These are phyloP conservation scores for Cepphus grylle DNA, from an alignment of 2,113 vertebrate species.

Conservation along the genomic window DNA sequence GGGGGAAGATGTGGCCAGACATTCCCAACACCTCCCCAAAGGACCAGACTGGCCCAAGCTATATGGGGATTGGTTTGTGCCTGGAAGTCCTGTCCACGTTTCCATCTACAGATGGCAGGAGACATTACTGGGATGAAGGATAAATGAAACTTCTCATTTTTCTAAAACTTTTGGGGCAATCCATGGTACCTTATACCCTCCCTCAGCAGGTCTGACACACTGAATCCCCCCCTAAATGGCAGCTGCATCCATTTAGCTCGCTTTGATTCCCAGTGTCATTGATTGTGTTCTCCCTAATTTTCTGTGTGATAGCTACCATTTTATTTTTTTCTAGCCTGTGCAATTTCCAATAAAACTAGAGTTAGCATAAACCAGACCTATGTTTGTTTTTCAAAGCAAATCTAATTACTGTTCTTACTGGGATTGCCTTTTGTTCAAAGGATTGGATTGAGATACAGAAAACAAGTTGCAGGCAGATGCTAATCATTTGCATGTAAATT, in stretches of 20 bases:
- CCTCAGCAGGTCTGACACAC: not conserved
- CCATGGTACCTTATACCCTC: accelerated
- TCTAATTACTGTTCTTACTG: constrained; percentile 1
- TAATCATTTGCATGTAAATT: not conserved
- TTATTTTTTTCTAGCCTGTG: not conserved
- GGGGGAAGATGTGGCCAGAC: too few species aligned
- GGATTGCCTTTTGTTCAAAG: constrained; percentile 13
- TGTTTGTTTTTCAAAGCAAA: constrained; percentile 35
- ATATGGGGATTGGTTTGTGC: not conserved
- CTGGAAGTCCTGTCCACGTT: not conserved
- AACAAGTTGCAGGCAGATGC: not conserved
- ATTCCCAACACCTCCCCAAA: not conserved
- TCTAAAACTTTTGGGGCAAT: not conserved
- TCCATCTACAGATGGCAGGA: not conserved
- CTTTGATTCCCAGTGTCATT: not conserved
- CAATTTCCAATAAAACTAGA: not conserved
- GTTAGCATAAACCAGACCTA: not conserved
- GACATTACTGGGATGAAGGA: not conserved
- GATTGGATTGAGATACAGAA: not conserved
- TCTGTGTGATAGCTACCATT: not conserved
- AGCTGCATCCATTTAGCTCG: not conserved
- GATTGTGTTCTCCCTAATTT: not conserved
- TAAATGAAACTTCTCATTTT: not conserved
- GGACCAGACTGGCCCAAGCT: not conserved
- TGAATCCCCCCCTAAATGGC: not conserved